Conservation (phyloP, 2,797 vertebrate species). For the Lepidocolaptes lacrymiger region DNA sequence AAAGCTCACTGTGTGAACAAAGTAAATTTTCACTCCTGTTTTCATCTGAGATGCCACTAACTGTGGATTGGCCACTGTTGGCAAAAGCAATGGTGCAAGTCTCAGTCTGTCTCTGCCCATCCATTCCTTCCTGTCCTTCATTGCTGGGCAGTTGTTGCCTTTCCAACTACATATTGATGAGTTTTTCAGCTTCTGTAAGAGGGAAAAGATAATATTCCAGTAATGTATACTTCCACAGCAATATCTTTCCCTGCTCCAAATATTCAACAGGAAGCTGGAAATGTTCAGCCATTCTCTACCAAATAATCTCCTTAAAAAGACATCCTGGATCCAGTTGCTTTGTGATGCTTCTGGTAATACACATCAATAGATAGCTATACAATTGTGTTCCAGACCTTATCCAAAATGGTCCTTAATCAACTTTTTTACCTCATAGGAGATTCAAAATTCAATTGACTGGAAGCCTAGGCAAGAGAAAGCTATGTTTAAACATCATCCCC, state of each 20-base stretch:
- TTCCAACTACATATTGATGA: neutral
- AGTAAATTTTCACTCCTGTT: neutral
- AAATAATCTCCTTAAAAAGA: constrained; percentile 33
- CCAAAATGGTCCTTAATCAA: constrained; percentile 66
- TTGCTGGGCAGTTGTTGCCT: neutral
- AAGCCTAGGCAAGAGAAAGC: constrained; percentile 62
- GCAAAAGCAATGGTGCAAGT: neutral
- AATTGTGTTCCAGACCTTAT: constrained; percentile 43
- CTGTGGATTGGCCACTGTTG: neutral
- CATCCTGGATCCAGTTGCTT: neutral
- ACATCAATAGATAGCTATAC: constrained; percentile 10
- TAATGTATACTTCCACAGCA: neutral
- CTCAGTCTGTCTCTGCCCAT: neutral
- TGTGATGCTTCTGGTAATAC: neutral
- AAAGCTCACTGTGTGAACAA: neutral
- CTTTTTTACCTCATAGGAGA: constrained; percentile 70
- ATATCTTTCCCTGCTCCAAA: neutral
- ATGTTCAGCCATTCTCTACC: neutral
- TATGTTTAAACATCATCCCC: constrained; percentile 77
- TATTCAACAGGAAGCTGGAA: constrained; percentile 11
- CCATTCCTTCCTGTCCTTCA: rapidly evolving
- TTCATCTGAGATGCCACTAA: neutral
- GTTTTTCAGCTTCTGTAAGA: neutral
- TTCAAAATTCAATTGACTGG: constrained; percentile 65
- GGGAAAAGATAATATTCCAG: neutral